phyloP scores from a whole-genome alignment of 2,113 vertebrate genomes.

The Fregetta grallaria region DNA sequence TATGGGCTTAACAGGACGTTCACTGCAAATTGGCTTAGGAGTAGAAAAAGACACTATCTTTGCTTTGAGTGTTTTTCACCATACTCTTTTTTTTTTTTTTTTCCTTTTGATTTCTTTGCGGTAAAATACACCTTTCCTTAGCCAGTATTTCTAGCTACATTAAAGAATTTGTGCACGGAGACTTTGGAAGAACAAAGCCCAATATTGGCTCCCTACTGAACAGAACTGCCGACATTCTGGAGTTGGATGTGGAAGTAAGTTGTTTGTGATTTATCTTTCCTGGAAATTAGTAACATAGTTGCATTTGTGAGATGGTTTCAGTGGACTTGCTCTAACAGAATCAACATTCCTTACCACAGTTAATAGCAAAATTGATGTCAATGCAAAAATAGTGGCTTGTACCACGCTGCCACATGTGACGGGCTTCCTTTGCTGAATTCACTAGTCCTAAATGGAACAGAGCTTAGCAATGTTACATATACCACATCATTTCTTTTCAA shows the following conservation, averaged over 20 bases:
- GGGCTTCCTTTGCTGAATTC: background rate
- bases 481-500: background rate
- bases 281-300: background rate
- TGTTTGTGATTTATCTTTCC: background rate
- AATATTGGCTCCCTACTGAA: constrained; percentile 89
- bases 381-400: background rate
- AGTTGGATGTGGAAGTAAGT: constrained; percentile 94
- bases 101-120: background rate
- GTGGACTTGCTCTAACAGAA: background rate
- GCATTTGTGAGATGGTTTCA: background rate
- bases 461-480: background rate
- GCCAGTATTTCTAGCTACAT: constrained; percentile 82
- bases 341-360: background rate
- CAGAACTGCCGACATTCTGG: constrained; percentile 89
- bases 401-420: background rate
- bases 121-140: constrained; percentile 69
- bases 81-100: background rate
- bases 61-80: background rate
- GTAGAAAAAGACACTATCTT: background rate
- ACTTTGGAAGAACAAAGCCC: constrained; percentile 95
- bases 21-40: background rate
- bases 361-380: background rate
- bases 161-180: constrained; percentile 97
- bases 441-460: background rate
- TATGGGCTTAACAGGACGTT: background rate